Conservation (phyloP, 2,113 vertebrate genomes). For the Thamnaconus septentrionalis region DNA sequence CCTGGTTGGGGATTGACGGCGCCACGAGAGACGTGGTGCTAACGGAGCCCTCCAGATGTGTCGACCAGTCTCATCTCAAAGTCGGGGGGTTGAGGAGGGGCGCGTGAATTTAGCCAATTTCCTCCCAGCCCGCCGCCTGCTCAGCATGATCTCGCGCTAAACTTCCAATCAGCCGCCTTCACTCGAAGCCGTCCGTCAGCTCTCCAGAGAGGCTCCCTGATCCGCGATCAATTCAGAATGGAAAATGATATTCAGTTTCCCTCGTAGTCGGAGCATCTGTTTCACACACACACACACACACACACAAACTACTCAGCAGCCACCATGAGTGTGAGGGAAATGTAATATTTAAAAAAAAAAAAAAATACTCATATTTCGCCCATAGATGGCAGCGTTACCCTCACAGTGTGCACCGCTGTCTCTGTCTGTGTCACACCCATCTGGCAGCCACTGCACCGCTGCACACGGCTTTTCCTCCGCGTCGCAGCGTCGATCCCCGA, state of each 20-base stretch:
- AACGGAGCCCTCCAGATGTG: constrained; percentile 3
- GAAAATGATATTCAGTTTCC: constrained; percentile 50
- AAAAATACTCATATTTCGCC: constrained; percentile 19
- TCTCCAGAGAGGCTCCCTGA: constrained; percentile 23
- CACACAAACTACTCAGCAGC: no score
- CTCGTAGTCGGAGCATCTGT: no score
- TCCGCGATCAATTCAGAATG: not conserved
- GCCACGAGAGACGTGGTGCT: not conserved
- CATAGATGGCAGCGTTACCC: constrained; percentile 72
- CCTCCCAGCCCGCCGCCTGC: not conserved
- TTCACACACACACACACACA: not conserved
- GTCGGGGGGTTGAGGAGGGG: no score
- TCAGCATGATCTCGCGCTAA: constrained; percentile 35
- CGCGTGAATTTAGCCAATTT: constrained; percentile 9
- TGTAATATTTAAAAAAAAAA: no score
- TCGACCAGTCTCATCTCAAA: not conserved
- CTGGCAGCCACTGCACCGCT: not conserved
- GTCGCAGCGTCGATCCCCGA: no score
- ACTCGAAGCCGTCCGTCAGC: constrained; percentile 52
- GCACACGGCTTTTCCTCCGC: not conserved
- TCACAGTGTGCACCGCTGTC: constrained; percentile 21
- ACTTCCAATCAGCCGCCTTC: constrained; percentile 63
- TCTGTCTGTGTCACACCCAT: constrained; percentile 32
- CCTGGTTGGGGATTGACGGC: constrained; percentile 31
- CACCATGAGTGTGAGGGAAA: no score